Evolutionary conservation across 2,113 vertebrate genomes (phyloP).

Genomic region (Hemibagrus wyckioides): DNA sequence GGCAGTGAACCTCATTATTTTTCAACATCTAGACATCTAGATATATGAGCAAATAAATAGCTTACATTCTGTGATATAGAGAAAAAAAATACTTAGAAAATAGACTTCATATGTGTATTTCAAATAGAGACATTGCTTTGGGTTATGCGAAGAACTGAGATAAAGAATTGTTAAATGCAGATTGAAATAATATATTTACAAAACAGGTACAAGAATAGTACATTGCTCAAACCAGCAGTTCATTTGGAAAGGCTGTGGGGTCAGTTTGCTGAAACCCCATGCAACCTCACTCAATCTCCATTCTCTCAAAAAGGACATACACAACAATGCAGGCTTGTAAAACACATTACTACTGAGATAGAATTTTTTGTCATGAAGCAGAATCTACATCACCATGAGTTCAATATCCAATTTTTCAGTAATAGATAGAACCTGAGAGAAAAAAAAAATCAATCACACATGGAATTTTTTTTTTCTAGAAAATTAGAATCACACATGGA

Average conservation of each 20-base stretch:
- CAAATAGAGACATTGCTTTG: background rate
- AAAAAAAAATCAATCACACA: conserved; percentile 32
- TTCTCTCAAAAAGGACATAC: conserved; percentile 17
- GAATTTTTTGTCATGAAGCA: conserved; percentile 25
- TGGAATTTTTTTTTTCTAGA: conserved; percentile 50
- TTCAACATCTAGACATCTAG: no score
- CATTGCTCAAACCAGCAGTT: conserved; percentile 34
- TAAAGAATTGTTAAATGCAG: background rate
- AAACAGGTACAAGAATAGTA: conserved; percentile 3
- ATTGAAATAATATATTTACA: background rate
- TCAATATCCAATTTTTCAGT: conserved; percentile 54
- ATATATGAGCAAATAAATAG: no score
- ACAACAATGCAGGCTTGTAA: conserved; percentile 24
- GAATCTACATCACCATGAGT: conserved; percentile 42
- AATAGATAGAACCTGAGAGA: conserved; percentile 44
- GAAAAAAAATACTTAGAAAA: no score
- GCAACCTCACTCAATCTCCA: background rate
- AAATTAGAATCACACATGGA: conserved; percentile 50
- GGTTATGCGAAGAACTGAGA: background rate
- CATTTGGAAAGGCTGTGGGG: conserved; percentile 38
- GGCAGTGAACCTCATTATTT: no score
- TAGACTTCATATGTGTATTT: no score
- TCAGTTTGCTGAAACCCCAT: conserved; percentile 21
- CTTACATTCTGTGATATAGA: no score
- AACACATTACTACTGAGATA: conserved; percentile 28